Evolutionary conservation across 1,140 invertebrate species (phyloP).

Genomic region (Paraescarpia echinospica): DNA sequence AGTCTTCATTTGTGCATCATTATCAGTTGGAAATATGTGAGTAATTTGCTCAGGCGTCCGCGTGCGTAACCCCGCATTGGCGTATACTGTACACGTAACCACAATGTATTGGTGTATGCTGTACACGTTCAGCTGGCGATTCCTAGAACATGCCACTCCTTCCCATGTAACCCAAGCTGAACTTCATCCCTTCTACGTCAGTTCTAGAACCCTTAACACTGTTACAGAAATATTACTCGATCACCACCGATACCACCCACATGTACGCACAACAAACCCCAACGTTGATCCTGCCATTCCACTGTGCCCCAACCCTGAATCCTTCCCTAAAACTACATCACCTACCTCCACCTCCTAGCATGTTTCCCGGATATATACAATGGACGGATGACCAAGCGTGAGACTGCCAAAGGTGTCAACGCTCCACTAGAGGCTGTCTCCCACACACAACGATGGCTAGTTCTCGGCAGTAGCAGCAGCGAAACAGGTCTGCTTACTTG

Average conservation of each 20-base stretch:
- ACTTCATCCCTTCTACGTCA: background rate
- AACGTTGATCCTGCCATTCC: background rate
- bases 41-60: background rate
- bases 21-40: background rate
- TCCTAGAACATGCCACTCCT: background rate
- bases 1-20: background rate
- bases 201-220: background rate
- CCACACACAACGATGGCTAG: background rate
- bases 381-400: conserved; percentile 3
- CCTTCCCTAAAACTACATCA: background rate
- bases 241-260: background rate
- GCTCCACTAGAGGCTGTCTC: background rate
- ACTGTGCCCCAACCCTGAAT: background rate
- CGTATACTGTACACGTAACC: background rate
- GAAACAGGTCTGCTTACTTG: background rate
- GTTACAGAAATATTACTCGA: background rate
- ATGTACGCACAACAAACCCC: no score
- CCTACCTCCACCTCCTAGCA: background rate
- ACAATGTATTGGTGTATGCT: no score
- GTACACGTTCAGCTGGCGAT: background rate
- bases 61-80: background rate
- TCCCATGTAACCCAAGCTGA: background rate
- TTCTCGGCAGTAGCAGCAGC: background rate
- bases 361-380: background rate
- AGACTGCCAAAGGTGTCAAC: background rate